Evolutionary conservation across 2,888 invertebrate genomes (phyloP), one percentile per base, ranked within the genome.

Genomic region (Tetragonisca angustula): DNA sequence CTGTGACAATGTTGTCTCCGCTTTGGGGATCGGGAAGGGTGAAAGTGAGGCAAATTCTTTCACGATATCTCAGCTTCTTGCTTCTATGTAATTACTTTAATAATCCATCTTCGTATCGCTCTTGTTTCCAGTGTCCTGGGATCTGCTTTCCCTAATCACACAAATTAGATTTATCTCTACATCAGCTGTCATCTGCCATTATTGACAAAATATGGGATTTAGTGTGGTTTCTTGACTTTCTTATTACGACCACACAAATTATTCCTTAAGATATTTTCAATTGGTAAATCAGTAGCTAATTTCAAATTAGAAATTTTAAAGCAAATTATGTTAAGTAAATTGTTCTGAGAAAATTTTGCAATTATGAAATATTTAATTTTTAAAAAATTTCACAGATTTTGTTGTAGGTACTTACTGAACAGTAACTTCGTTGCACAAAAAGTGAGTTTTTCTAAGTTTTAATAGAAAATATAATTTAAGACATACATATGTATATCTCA

Each of bases 11-110:
- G 74, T 67, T 56, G 59, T 74, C 56, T 50, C 49, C 50, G 49
- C 21, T 24, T 65, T 61, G 52, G 54, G 68, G 50, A 81, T 84
- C 72, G 71, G 61, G 56, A 74, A 79, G 76, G 87, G 92, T 90
- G 91, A 92, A 92, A 91, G 91, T 88, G 87, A 89, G 88, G 84
- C 86, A 90, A 89, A 90, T 91, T 92, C 90, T 89, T 83, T 56
- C 72, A 78, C 77, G 61, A 52, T 62, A 83, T 68, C 71, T n/a
- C 76, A 68, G 70, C n/a, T 64, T 64, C 74, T 71, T 80, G 64
- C 68, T 83, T 70, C 81, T 78, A n/a, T 88, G 84, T 78, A 90
- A 90, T 90, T 90, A 89, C 79, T 68, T 88, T 88, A 90, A 90
- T 89, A 88, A 89, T 88, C 86, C 56, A 65, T 76, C 79, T 75